Percentiles rank a stretch among this genome's conserved stretches.
Conservation (phyloP, 1,140 invertebrate genomes). For the Hyposmocoma kahamanoa region DNA sequence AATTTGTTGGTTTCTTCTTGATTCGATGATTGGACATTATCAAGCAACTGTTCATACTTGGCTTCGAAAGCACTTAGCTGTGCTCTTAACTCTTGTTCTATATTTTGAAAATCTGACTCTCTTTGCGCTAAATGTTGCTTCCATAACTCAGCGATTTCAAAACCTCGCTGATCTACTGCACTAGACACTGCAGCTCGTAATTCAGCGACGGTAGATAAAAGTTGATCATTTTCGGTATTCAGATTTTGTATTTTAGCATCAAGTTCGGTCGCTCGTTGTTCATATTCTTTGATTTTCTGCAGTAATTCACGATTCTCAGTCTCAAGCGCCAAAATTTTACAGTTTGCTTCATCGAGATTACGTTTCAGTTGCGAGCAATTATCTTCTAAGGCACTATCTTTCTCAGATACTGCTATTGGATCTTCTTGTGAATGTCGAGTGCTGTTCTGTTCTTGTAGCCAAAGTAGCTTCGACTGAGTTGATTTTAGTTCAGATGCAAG, state of each 20-base stretch:
- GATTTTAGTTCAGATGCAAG: conserved; percentile 29
- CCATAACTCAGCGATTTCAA: conserved; percentile 79
- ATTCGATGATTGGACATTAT: conserved; percentile 53
- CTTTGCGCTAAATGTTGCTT: conserved; percentile 76
- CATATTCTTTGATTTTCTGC: not conserved
- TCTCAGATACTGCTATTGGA: conserved; percentile 52
- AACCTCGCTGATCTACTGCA: conserved; percentile 76
- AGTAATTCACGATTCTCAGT: conserved; percentile 19
- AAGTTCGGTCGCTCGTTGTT: conserved; percentile 31
- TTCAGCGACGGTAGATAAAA: conserved; percentile 57
- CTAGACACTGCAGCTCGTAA: conserved; percentile 57
- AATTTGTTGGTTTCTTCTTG: conserved; percentile 72
- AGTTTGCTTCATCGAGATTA: conserved; percentile 34
- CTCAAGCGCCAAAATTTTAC: conserved; percentile 29
- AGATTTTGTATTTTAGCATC: conserved; percentile 43
- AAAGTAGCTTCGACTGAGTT: conserved; percentile 15
- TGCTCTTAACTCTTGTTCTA: conserved; percentile 65
- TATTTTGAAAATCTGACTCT: conserved; percentile 74
- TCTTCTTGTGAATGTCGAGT: conserved; percentile 19
- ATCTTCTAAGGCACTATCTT: conserved; percentile 54
- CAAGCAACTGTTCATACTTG: conserved; percentile 71
- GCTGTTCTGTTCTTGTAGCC: conserved; percentile 18
- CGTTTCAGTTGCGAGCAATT: conserved; percentile 50
- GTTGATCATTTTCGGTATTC: conserved; percentile 58
- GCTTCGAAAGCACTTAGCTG: conserved; percentile 59